Evolutionary conservation across 2,797 vertebrate species (phyloP).

Genomic region (Lacerta bilineata): DNA sequence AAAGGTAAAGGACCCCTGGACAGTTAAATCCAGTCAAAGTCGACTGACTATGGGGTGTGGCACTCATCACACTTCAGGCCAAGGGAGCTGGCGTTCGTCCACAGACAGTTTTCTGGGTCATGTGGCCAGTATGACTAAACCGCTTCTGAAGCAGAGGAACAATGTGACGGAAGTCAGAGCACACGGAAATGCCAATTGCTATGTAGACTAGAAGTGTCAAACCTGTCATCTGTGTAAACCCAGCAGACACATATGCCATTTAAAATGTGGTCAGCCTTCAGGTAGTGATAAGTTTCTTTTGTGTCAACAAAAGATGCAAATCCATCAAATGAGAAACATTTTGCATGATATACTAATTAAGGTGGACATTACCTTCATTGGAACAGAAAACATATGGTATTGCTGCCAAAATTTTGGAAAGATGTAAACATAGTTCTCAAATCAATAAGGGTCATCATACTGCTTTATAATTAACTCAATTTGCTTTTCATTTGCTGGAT

Average conservation of each 20-base stretch:
- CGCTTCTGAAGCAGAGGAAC: too few relatives aligned
- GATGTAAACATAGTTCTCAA: background rate
- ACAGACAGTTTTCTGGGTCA: too few relatives aligned
- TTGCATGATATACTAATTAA: conserved; percentile 4
- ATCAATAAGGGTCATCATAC: background rate
- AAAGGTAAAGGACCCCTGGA: too few relatives aligned
- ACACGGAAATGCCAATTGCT: too few relatives aligned
- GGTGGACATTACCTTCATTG: background rate
- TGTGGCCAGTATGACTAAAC: too few relatives aligned
- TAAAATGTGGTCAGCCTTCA: background rate
- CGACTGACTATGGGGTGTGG: too few relatives aligned
- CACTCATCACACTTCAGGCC: too few relatives aligned
- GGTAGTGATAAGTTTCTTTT: background rate
- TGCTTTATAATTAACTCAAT: background rate
- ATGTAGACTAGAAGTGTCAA: background rate
- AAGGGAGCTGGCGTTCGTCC: too few relatives aligned
- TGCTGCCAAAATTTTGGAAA: background rate
- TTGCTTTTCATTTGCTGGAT: background rate
- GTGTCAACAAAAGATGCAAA: background rate
- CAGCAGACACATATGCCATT: background rate
- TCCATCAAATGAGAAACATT: background rate
- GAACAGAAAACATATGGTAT: background rate
- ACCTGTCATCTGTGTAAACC: background rate
- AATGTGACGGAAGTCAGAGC: too few relatives aligned
- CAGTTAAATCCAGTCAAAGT: too few relatives aligned